Evolutionary conservation across 2,113 vertebrate species (phyloP).

Genomic region (Tragelaphus scriptus): DNA sequence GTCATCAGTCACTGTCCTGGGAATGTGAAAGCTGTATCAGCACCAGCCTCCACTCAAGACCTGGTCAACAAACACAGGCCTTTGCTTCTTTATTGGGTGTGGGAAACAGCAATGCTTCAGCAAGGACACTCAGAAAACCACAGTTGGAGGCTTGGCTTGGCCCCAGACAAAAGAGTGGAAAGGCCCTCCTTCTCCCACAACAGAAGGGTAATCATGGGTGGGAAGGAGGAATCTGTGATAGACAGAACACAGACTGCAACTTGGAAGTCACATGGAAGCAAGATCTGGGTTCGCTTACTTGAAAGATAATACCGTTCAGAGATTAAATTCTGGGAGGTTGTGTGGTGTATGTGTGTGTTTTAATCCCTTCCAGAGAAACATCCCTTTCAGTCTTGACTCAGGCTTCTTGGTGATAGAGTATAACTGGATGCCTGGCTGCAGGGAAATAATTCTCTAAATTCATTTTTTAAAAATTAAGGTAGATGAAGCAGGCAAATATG

Average conservation of each 20-base stretch:
- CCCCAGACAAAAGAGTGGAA: slow-evolving; percentile 76
- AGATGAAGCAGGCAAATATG: slow-evolving; percentile 7
- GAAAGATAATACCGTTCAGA: slow-evolving; percentile 65
- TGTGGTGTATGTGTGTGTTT: neutral
- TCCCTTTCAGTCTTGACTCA: slow-evolving; percentile 56
- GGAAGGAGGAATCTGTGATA: slow-evolving; percentile 78
- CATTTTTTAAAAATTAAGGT: slow-evolving; percentile 10
- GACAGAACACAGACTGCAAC: slow-evolving; percentile 70
- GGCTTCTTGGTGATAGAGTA: slow-evolving; percentile 36
- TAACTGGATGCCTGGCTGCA: slow-evolving; percentile 30
- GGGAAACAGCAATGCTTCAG: slow-evolving; percentile 68
- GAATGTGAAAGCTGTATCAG: slow-evolving; percentile 10
- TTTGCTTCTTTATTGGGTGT: slow-evolving; percentile 64
- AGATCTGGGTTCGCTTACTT: slow-evolving; percentile 73
- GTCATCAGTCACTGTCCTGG: neutral
- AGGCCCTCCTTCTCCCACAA: slow-evolving; percentile 79
- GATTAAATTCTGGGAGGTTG: slow-evolving; percentile 69
- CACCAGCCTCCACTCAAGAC: slow-evolving; percentile 29
- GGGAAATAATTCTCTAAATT: slow-evolving; percentile 12
- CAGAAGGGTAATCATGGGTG: slow-evolving; percentile 73
- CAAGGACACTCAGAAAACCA: slow-evolving; percentile 73
- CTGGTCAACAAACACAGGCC: slow-evolving; percentile 37
- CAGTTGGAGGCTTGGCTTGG: slow-evolving; percentile 74
- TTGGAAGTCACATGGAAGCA: slow-evolving; percentile 74
- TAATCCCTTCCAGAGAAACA: slow-evolving; percentile 60